Evolutionary conservation across 2,797 vertebrate species (phyloP).

Genomic region (Pangasius sanitwongsei): DNA sequence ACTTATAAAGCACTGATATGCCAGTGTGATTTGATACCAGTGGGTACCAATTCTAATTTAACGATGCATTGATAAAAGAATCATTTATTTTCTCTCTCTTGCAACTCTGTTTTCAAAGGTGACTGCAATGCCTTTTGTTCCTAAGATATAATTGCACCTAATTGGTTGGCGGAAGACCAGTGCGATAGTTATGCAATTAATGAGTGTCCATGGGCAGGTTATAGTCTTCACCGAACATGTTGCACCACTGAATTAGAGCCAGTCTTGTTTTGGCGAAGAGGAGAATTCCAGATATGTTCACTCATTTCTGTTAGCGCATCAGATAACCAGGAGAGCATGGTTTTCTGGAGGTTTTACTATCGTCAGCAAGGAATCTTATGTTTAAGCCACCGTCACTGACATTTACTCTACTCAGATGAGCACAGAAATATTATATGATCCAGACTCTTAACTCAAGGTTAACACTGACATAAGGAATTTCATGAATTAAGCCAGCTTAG

Average conservation of each 20-base stretch:
- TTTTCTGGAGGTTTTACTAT: not conserved
- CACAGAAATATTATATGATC: not conserved
- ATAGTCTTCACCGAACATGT: not conserved
- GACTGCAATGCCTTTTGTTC: not conserved
- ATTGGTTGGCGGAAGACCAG: not conserved
- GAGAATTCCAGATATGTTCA: not conserved
- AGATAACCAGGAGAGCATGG: conserved; percentile 4
- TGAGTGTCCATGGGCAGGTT: not conserved
- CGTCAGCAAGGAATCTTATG: not conserved
- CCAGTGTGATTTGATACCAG: not conserved
- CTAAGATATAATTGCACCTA: not conserved
- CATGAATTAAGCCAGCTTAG: not conserved
- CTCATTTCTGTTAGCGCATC: not conserved
- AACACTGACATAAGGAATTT: not conserved
- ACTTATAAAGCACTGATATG: not conserved
- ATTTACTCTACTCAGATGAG: not conserved
- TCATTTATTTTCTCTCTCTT: not conserved
- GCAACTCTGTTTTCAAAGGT: not conserved
- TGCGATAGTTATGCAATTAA: not conserved
- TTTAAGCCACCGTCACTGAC: not conserved
- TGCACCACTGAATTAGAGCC: not conserved
- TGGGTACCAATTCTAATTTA: not conserved
- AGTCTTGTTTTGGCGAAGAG: not conserved
- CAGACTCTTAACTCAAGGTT: not conserved
- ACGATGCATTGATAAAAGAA: not conserved